Evolutionary conservation across 2,888 invertebrate species (phyloP).

Genomic region (Caenorhabditis drosophilae): DNA sequence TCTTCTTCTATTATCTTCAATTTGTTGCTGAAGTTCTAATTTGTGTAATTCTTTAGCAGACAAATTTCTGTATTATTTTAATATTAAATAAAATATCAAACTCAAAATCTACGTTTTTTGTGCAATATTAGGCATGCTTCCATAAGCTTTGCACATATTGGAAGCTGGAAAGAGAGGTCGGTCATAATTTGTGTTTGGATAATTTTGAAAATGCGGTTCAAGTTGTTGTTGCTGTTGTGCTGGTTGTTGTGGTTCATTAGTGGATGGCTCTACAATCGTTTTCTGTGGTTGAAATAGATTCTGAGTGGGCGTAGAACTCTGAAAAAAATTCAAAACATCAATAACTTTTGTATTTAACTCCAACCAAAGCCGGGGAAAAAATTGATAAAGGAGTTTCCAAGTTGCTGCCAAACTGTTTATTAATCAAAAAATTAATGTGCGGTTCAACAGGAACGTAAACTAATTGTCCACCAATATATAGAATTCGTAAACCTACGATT

Average conservation of each 20-base stretch:
- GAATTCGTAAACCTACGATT: conserved; percentile 45
- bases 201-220: background rate
- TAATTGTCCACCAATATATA: conserved; percentile 46
- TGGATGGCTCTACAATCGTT: background rate
- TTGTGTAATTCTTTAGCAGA: conserved; percentile 44
- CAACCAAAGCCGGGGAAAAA: too few species aligned
- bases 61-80: too few species aligned
- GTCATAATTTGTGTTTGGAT: conserved; percentile 1
- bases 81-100: too few species aligned
- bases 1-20: conserved; percentile 52
- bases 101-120: conserved; percentile 13
- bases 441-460: conserved; percentile 54
- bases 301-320: background rate
- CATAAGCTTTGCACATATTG: conserved; percentile 8
- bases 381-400: too few species aligned
- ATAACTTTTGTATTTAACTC: background rate
- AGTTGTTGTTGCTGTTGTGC: conserved; percentile 1
- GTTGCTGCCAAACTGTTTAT: conserved; percentile 47
- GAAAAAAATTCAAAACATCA: background rate
- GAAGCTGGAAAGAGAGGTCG: too few species aligned
- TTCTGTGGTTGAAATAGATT: too few species aligned
- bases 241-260: background rate
- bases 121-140: conserved; percentile 31
- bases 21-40: conserved; percentile 49
- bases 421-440: conserved; percentile 52